A percentile compares a stretch with the other conserved stretches of the same genome.
Conservation (phyloP, 2,888 invertebrate species). For the Acanthosoma haemorrhoidale region DNA sequence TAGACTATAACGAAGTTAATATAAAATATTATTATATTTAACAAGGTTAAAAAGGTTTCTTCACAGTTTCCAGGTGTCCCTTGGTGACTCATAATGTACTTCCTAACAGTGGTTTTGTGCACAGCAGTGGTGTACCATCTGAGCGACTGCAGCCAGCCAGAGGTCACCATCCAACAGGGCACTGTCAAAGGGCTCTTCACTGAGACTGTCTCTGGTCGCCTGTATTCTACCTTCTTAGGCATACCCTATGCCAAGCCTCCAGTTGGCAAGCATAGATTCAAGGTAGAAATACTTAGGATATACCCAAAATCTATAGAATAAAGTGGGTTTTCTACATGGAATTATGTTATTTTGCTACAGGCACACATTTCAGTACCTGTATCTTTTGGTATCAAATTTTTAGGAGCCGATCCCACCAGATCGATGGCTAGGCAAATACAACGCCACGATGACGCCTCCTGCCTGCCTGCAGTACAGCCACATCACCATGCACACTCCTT, state of each 20-base stretch:
- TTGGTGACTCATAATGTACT: too few relatives aligned
- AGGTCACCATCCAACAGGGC: constrained; percentile 28
- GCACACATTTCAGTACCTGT: too few relatives aligned
- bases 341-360: too few relatives aligned
- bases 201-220: constrained; percentile 1
- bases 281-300: constrained; percentile 19
- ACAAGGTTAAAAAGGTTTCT: too few relatives aligned
- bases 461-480: constrained; percentile 60
- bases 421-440: constrained; percentile 61
- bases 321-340: too few relatives aligned
- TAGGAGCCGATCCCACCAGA: constrained; percentile 56
- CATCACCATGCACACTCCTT: constrained; percentile 43
- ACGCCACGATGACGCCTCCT: constrained; percentile 57
- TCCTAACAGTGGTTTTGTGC: too few relatives aligned
- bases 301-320: too few relatives aligned
- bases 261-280: constrained; percentile 28
- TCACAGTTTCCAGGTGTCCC: too few relatives aligned
- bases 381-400: too few relatives aligned
- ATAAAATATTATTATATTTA: too few relatives aligned
- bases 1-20: too few relatives aligned
- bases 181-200: constrained; percentile 18
- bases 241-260: constrained; percentile 34
- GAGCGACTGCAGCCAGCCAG: constrained; percentile 1
- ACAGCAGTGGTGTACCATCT: too few relatives aligned
- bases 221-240: constrained; percentile 28